Evolutionary conservation across 2,797 vertebrate genomes (phyloP), one percentile per base, ranked within the genome.

Genomic region (Myripristis jacobus): DNA sequence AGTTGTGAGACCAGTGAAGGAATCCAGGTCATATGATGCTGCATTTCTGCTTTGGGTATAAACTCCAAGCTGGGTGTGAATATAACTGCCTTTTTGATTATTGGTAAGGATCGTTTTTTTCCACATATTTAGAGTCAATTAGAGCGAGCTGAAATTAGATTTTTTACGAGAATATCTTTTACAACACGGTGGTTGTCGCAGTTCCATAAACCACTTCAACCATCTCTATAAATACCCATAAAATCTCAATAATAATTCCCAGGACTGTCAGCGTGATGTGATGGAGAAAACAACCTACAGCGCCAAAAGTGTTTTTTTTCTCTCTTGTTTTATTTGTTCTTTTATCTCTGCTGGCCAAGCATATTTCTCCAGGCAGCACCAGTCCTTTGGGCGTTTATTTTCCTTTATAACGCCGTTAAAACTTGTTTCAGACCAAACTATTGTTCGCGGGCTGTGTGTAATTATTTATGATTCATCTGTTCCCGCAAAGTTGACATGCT

Each of bases 161-260:
- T 79, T 68, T 80, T 78, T 72, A 83, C 87, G 81, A 76, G 63
- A 85, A 79, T 77, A 67, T 82, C 54, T 77, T 75, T 74, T 61
- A 73, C 70, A 24, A 53, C 43, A 11, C 22, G 56, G 71, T 78
- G 75, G 74, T 70, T 71, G 67, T 63, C 36, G 59, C 54, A 60
- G 58, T 41, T 67, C 79, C 62, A 84, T 84, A 53, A 89, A 88
- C 73, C 79, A 84, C 78, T 85, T 88, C 75, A 79, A 77, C 71
- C 66, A 59, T 80, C 66, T 82, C 72, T 60, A 81, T 64, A 77
- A 89, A 82, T 80, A 68, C 51, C 57, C 53, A 73, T 88, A 84
- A 88, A 83, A 66, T 71, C 52, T 6, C 55, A 10, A 63, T 83
- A 75, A 80, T 73, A 82, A 79, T 70, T 82, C 71, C 72, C 56